Evolutionary conservation across 2,113 vertebrate species (phyloP), one percentile per base, ranked within the genome.

Genomic region (Patagioenas fasciata): DNA sequence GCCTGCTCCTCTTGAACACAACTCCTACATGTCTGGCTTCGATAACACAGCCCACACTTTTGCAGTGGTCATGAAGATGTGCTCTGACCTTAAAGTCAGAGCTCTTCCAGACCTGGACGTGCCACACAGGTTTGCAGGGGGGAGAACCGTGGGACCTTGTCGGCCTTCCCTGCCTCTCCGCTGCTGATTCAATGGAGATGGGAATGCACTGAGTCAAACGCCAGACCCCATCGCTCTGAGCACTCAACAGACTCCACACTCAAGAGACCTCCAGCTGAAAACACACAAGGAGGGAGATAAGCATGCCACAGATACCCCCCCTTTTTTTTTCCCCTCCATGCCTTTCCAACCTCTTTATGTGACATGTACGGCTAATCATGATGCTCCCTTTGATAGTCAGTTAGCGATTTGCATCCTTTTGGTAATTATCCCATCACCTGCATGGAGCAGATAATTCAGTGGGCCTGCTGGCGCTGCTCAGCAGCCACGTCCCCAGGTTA

Each of bases 381-480:
- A 74, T 7, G 87, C 5, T 4, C 32, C 74, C 74, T 77, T 65
- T 70, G 84, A 85, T 32, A 89, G 47, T 11, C 62, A 69, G 18
- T 61, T 57, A 94, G 57, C 1, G 2, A 86, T 80, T 77, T 93
- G 53, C 85, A 83, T 87, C 80, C 69, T 93, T 90, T 82, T 60
- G 60, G 71, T 92, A 93, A 95, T 92, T 91, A 94, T 54, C 79
- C 62, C 79, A 85, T 94, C 84, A 88, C 58, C 54, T 72, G 60
- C 69, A 77, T 11, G 11, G 18, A 47, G 24, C 47, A 90, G 93
- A 90, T 94, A 95, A 93, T 94, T 64, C 86, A 4, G 2, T n/a
- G 88, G 91, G 34, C 60, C 84, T 80, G 79, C 80, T 26, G 24
- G 64, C 8, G 5, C 32, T 2, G 0, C 54, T 61, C 69, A 89